phyloP scores from a whole-genome alignment of 2,888 invertebrate species.

The Ethmia dodecea region DNA sequence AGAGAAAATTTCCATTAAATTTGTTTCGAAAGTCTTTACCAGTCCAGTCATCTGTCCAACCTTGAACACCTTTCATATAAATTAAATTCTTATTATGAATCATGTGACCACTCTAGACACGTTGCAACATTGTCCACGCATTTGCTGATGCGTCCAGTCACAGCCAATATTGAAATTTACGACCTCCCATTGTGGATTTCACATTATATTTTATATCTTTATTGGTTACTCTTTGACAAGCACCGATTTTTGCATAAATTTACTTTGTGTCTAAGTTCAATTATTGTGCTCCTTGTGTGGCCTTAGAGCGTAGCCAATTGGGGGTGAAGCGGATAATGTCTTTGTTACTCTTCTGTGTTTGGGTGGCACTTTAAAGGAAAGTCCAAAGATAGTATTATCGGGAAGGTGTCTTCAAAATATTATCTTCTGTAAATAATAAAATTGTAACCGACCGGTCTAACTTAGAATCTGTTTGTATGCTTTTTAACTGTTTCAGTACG shows the following conservation, averaged over 20 bases:
- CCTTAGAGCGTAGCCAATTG: constrained; percentile 35
- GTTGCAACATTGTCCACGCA: constrained; percentile 43
- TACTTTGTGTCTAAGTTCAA: constrained; percentile 25
- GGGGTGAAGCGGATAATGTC: constrained; percentile 28
- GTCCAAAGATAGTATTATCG: too few species aligned
- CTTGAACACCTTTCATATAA: too few species aligned
- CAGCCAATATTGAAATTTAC: constrained; percentile 63
- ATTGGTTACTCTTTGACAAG: constrained; percentile 39
- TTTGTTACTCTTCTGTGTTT: constrained; percentile 28
- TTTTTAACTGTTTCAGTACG: too few species aligned
- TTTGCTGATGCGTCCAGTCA: constrained; percentile 26
- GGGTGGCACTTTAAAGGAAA: too few species aligned
- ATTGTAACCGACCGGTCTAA: too few species aligned
- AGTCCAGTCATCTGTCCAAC: too few species aligned
- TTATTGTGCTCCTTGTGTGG: constrained; percentile 36
- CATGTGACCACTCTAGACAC: constrained; percentile 28
- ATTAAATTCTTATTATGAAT: too few species aligned
- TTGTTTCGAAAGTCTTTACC: too few species aligned
- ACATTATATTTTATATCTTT: constrained; percentile 53
- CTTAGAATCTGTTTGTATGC: too few species aligned
- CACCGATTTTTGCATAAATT: constrained; percentile 31
- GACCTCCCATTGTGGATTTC: constrained; percentile 42
- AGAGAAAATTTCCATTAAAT: too few species aligned
- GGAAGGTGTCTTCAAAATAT: too few species aligned
- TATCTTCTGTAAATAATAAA: too few species aligned